Base-by-base conservation (phyloP, 2,888 invertebrate genomes). In the Geophilus truncorum region DNA sequence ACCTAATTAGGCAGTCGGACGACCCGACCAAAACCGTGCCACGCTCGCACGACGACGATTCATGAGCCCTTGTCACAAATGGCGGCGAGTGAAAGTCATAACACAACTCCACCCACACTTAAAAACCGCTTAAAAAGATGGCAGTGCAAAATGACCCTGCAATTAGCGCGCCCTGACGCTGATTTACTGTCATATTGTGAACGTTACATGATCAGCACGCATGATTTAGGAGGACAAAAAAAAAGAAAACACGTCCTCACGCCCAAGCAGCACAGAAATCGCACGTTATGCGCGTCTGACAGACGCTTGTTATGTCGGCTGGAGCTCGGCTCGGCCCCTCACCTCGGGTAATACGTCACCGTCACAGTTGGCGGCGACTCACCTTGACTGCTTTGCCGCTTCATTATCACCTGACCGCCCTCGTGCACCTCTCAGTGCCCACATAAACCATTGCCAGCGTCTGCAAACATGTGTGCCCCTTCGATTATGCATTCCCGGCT, bases 361-460 rank as follows among this genome's bases (percentile, higher is more conserved):
- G 76, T 76, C 76, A 76, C 76, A 30, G 30, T 76, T 76, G 32
- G 28, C 28, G 32, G 76, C 28, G 28, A 76, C 57, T 57, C 57
- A 57, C 57, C 57, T 57, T 57, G 57, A 57, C 57, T 9, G 57
- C 57, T 76, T 32, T 76, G 76, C 28, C 76, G 28, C 76, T 32
- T 76, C 76, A 32, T 76, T 76, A 76, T 76, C 76, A 76, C 76
- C 32, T 32, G 76, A 76, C 76, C 76, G 30, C 76, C 76, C 57
- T 57, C 57, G 57, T 57, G 21, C 57, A 57, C 57, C 57, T 57
- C 57, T 57, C 57, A 57, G 21, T 57, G 57, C 57, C 57, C 57
- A 18, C 57, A 57, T 57, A 57, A 57, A 57, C 57, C 57, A 57
- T 57, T 57, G 57, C 57, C 21, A 57, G 18, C 57, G 18, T 57